Evolutionary conservation across 2,113 vertebrate species (phyloP).

Genomic region (rat (Rattus norvegicus)): DNA sequence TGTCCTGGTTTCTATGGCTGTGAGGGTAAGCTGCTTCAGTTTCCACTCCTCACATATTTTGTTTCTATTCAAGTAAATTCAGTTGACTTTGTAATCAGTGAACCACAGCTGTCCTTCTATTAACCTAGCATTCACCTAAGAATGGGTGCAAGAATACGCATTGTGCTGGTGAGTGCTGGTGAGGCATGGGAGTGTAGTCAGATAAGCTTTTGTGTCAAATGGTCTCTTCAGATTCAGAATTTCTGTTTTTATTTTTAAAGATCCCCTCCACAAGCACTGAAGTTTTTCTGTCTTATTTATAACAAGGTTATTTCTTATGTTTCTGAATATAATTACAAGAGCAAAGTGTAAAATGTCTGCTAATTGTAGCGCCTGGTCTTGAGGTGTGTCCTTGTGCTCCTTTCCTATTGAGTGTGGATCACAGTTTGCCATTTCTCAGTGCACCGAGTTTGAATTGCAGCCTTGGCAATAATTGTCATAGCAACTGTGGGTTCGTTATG

Average conservation of each 20-base stretch:
- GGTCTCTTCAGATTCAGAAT: background rate
- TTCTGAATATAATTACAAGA: background rate
- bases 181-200: background rate
- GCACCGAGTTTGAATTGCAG: accelerated
- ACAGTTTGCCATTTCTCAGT: background rate
- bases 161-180: background rate
- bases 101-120: background rate
- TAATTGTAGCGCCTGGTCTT: background rate
- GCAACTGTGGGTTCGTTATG: background rate
- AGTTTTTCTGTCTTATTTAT: background rate
- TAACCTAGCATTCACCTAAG: background rate
- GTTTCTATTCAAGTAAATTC: background rate
- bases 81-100: background rate
- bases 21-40: too few species aligned
- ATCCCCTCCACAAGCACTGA: background rate
- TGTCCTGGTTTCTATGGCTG: background rate
- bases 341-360: background rate
- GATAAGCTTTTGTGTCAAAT: background rate
- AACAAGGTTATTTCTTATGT: background rate
- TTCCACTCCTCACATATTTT: background rate
- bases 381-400: background rate
- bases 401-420: background rate
- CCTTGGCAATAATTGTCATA: background rate
- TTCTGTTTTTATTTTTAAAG: background rate
- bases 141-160: too few species aligned